These are phyloP conservation scores for Podarcis muralis DNA, from an alignment of 2,113 vertebrate species.

Conservation along the genomic window DNA sequence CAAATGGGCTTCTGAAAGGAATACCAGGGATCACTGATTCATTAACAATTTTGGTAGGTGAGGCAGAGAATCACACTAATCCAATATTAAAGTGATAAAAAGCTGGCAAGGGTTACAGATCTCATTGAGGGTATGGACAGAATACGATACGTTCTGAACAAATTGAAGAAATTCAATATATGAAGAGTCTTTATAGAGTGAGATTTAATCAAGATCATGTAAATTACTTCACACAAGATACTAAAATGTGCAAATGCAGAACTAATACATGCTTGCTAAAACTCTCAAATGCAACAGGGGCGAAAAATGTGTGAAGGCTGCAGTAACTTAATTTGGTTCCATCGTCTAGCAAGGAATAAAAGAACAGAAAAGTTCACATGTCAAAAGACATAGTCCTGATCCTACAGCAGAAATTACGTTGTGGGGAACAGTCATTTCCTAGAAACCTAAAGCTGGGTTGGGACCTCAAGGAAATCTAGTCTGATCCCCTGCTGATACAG, in stretches of 20 bases:
- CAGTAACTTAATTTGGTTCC: slow-evolving; percentile 15
- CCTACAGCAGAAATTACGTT: slow-evolving; percentile 1
- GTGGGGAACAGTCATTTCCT: not conserved
- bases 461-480: not conserved
- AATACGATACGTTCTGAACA: slow-evolving; percentile 42
- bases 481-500: too few species aligned
- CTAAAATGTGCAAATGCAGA: slow-evolving; percentile 42
- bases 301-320: not conserved
- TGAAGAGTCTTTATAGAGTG: slow-evolving; percentile 52
- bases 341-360: not conserved
- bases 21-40: slow-evolving; percentile 35
- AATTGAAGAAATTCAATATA: slow-evolving; percentile 53
- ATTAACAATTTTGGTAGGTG: slow-evolving; percentile 16
- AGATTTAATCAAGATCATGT: slow-evolving; percentile 27
- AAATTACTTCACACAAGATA: slow-evolving; percentile 26
- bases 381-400: not conserved
- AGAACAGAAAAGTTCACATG: not conserved
- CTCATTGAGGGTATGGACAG: slow-evolving; percentile 29
- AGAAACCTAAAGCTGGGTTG: not conserved
- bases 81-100: slow-evolving; percentile 56
- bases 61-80: slow-evolving; percentile 35
- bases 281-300: slow-evolving; percentile 14
- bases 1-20: slow-evolving; percentile 40
- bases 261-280: slow-evolving; percentile 42
- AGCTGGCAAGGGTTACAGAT: slow-evolving; percentile 43